Percentiles rank a stretch among this genome's conserved stretches.
phyloP scores from a whole-genome alignment of 2,797 vertebrate genomes.

The Poecilia velifera region DNA sequence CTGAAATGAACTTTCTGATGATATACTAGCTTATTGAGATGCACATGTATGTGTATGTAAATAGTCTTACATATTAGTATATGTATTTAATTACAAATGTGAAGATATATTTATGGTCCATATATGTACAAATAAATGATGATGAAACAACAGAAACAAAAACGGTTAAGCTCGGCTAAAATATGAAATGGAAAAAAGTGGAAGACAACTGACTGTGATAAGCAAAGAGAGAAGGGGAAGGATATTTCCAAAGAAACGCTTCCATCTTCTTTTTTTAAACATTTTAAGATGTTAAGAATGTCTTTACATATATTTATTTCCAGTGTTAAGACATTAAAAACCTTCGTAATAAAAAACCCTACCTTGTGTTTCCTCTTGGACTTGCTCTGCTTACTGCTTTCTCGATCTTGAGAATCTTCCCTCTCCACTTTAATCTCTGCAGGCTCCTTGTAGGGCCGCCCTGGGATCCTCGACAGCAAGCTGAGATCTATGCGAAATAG shows the following conservation, averaged over 20 bases:
- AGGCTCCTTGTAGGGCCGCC: constrained; percentile 91
- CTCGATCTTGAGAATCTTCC: constrained; percentile 87
- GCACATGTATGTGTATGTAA: neutral
- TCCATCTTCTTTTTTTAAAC: neutral
- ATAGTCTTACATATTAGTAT: neutral
- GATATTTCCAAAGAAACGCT: neutral
- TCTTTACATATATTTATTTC: neutral
- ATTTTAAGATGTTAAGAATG: neutral
- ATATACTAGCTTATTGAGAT: neutral
- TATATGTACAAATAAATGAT: neutral
- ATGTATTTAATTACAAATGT: neutral
- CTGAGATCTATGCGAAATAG: constrained; percentile 83
- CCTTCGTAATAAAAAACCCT: neutral
- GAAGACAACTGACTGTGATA: neutral
- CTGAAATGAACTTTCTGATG: neutral
- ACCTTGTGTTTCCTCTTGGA: constrained; percentile 97
- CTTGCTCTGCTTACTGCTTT: constrained; percentile 84
- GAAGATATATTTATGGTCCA: neutral
- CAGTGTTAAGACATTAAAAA: neutral
- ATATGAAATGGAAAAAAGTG: neutral
- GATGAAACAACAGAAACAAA: neutral
- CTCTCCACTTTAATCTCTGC: constrained; percentile 88
- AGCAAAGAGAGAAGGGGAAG: too few relatives aligned
- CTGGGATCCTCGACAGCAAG: constrained; percentile 92
- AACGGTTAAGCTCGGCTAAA: neutral